A percentile compares a stretch with the other conserved stretches of the same genome.
These are phyloP conservation scores for Drosophila eugracilis DNA, from an alignment of 1,140 invertebrate genomes.

Conservation along the genomic window DNA sequence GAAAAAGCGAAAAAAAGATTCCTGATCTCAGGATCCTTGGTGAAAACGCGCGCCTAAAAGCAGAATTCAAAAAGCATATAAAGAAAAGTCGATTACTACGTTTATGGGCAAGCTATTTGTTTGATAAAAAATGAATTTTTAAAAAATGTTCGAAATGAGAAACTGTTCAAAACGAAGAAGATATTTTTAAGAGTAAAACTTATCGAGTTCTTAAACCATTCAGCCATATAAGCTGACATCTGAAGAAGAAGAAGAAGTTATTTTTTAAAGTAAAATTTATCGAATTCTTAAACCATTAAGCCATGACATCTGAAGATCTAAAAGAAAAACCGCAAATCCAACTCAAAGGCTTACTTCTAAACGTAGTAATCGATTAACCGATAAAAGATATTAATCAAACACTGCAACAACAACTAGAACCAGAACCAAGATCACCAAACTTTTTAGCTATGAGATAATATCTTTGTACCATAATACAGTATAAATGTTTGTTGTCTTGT, in stretches of 20 bases:
- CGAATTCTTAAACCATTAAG: too few relatives aligned
- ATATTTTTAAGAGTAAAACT: too few relatives aligned
- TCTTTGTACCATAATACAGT: constrained; percentile 63
- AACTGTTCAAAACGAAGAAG: too few relatives aligned
- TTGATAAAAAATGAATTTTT: background rate
- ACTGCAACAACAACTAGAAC: constrained; percentile 39
- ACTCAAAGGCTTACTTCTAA: background rate
- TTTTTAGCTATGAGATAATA: constrained; percentile 68
- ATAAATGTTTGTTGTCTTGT: constrained; percentile 80
- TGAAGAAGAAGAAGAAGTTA: too few relatives aligned
- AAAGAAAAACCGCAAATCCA: background rate
- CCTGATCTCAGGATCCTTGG: constrained; percentile 21
- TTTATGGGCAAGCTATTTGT: constrained; percentile 3
- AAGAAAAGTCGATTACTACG: constrained; percentile 21
- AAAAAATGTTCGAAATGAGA: too few relatives aligned
- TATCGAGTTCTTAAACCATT: too few relatives aligned
- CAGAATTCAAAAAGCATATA: constrained; percentile 75
- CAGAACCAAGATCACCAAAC: constrained; percentile 37
- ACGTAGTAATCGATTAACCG: constrained; percentile 16
- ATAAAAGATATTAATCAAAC: constrained; percentile 16
- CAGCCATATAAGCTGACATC: too few relatives aligned
- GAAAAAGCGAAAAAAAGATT: background rate
- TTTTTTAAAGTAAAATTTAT: too few relatives aligned
- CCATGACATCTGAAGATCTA: too few relatives aligned
- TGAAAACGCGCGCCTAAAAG: constrained; percentile 59